Evolutionary conservation across 2,888 invertebrate genomes (phyloP).

Genomic region (Panzeria rudis): DNA sequence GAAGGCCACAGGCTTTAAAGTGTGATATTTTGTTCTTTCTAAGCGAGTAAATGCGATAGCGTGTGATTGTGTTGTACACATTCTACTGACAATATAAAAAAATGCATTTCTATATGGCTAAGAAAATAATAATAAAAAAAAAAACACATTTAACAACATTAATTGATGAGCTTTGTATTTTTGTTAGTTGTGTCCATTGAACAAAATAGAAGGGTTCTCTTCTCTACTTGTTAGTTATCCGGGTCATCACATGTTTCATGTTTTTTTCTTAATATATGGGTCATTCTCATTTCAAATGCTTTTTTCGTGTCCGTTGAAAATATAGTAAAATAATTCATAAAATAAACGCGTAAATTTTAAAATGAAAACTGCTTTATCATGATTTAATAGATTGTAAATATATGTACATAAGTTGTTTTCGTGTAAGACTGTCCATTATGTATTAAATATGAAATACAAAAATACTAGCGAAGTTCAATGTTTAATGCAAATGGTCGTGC

Average conservation of each 20-base stretch:
- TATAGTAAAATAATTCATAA: too few species aligned
- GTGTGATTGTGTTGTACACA: slow-evolving; percentile 23
- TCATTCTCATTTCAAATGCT: too few species aligned
- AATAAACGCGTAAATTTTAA: too few species aligned
- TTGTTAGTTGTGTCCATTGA: slow-evolving; percentile 25
- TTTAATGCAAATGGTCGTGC: too few species aligned
- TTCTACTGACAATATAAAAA: slow-evolving; percentile 36
- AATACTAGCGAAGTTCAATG: too few species aligned
- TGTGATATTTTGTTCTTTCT: slow-evolving; percentile 18
- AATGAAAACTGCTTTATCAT: too few species aligned
- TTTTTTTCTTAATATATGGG: not conserved
- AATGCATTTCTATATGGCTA: slow-evolving; percentile 40
- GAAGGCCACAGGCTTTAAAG: slow-evolving; percentile 53
- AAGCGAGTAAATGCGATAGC: not conserved
- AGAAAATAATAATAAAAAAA: slow-evolving; percentile 5
- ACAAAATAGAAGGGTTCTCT: slow-evolving; percentile 55
- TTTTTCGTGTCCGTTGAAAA: too few species aligned
- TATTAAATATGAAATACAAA: too few species aligned
- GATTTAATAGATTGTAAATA: too few species aligned
- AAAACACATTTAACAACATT: slow-evolving; percentile 68
- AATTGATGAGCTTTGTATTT: slow-evolving; percentile 81
- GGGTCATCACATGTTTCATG: slow-evolving; percentile 13
- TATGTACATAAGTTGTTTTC: too few species aligned
- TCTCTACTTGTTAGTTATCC: slow-evolving; percentile 19
- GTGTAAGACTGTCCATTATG: too few species aligned